Conservation (phyloP, 2,797 vertebrate genomes). For the Anomalospiza imberbis region DNA sequence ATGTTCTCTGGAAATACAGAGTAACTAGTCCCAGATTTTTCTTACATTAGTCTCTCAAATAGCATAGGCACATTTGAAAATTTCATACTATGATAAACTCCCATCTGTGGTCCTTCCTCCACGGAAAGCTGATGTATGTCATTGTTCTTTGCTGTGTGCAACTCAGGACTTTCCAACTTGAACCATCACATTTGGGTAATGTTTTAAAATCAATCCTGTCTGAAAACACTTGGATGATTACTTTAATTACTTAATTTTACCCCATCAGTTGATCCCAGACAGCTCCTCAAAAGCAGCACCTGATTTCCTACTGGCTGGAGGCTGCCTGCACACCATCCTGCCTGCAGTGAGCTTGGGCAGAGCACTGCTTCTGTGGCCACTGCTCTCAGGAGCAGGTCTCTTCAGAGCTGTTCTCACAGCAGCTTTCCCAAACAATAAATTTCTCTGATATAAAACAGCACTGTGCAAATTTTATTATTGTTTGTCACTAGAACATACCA, state of each 20-base stretch:
- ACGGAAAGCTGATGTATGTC: neutral
- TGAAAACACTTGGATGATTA: neutral
- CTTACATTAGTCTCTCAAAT: neutral
- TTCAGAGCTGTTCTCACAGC: neutral
- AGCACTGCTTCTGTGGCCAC: rapidly evolving
- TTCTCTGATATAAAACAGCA: neutral
- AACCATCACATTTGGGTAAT: neutral
- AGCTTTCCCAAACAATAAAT: neutral
- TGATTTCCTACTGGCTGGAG: neutral
- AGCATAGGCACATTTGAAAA: neutral
- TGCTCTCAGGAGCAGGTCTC: neutral
- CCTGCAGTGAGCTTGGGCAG: neutral
- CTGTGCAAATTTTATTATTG: neutral
- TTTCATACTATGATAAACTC: neutral
- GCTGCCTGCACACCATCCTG: neutral
- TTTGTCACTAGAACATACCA: neutral
- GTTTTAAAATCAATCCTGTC: neutral
- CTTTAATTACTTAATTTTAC: neutral
- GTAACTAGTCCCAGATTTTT: neutral
- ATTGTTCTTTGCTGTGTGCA: neutral
- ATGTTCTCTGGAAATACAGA: neutral
- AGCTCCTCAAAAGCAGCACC: neutral
- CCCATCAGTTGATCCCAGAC: too few relatives aligned
- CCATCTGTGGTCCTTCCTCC: neutral
- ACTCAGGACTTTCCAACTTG: neutral